These are phyloP conservation scores for Pteronura brasiliensis DNA, from an alignment of 2,113 vertebrate genomes.

Conservation along the genomic window DNA sequence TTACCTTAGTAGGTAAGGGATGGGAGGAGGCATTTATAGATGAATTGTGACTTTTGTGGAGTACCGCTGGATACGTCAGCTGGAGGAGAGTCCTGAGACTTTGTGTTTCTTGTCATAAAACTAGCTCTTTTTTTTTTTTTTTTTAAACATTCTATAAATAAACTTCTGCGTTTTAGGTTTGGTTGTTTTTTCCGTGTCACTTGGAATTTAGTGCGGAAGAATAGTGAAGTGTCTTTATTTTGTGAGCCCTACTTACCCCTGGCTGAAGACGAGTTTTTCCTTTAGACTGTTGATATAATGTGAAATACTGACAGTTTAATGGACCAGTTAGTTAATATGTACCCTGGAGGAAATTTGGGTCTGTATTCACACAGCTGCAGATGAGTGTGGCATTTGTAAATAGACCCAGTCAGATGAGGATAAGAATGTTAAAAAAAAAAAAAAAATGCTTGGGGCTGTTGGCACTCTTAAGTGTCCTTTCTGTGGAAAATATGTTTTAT, in stretches of 20 bases:
- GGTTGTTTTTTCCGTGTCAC: neutral
- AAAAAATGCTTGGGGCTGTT: neutral
- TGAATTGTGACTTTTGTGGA: neutral
- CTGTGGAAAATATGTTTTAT: constrained; percentile 30
- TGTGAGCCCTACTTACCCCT: constrained; percentile 20
- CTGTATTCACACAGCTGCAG: neutral
- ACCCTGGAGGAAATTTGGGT: constrained; percentile 15
- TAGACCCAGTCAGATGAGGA: constrained; percentile 34
- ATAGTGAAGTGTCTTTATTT: constrained; percentile 53
- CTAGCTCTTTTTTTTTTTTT: neutral
- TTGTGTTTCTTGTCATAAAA: neutral
- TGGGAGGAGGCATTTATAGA: neutral
- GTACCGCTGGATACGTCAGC: neutral
- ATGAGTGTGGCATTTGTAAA: constrained; percentile 33
- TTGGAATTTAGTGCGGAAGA: constrained; percentile 4
- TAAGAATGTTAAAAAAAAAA: neutral
- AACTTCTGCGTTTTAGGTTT: neutral
- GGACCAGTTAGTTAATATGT: constrained; percentile 21
- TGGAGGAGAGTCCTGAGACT: neutral
- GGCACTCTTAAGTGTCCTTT: neutral
- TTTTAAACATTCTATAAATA: neutral
- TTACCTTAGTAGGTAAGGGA: neutral
- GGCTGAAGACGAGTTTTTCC: constrained; percentile 41
- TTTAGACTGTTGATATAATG: constrained; percentile 48
- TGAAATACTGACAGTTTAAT: constrained; percentile 46